Evolutionary conservation across 2,888 invertebrate species (phyloP), one percentile per base, ranked within the genome.

Genomic region (Drosophila colorata): DNA sequence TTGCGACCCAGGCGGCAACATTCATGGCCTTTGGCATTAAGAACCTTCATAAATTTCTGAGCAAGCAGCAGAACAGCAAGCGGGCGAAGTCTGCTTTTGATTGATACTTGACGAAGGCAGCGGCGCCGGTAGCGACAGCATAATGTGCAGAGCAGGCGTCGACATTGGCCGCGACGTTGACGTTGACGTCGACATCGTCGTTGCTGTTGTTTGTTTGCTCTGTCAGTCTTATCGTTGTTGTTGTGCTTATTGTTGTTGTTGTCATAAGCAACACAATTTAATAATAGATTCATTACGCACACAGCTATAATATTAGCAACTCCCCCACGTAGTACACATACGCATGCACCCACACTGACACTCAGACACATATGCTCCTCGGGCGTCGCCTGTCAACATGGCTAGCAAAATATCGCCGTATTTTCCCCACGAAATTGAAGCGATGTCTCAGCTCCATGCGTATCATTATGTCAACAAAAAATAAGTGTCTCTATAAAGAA

Each of bases 241-340:
- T 57, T 77, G 74, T 52, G 23, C 56, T 67, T 67, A 9, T 16
- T 55, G 40, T 38, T 61, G 65, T 76, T 76, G 70, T 69, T 74
- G 71, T 69, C 80, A 78, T 78, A 78, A 76, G 84, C 81, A 81
- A 81, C 79, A 77, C 84, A 84, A 87, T 87, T 84, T 87, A 84
- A 84, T 84, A 84, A 84, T 87, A 84, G 83, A 84, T 84, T 84
- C 83, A 84, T 84, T 84, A 81, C 83, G 63, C 61, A 78, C 67
- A 80, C 68, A 76, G 25, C 52, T 60, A 75, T 46, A 48, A 64
- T 72, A 69, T 59, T 59, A 74, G 60, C 57, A 57, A 43, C 57
- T 28, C 35, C 44, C 9, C 49, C n/a, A 16, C 11, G 14, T 18
- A 14, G 14, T 18, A 14, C 60, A 40, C 37, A 37, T 31, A 60